These are phyloP conservation scores for Stegodyphus dumicola DNA, from an alignment of 1,140 invertebrate genomes.

Conservation along the genomic window DNA sequence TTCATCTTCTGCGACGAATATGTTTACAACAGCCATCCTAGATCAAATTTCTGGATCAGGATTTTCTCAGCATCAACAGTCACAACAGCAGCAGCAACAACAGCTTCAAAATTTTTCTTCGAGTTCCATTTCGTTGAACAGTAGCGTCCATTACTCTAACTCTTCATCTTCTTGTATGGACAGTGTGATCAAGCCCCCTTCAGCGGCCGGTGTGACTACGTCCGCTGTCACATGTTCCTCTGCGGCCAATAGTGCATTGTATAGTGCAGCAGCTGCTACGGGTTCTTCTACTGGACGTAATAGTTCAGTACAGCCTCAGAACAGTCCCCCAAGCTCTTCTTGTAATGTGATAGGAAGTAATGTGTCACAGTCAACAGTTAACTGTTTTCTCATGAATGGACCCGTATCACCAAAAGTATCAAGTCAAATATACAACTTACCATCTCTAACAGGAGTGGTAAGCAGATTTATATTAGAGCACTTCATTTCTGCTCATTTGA, in stretches of 20 bases:
- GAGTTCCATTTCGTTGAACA: constrained; percentile 65
- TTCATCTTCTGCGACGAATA: constrained; percentile 20
- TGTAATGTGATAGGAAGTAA: constrained; percentile 55
- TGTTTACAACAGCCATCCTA: constrained; percentile 53
- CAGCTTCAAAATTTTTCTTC: constrained; percentile 49
- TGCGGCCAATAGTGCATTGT: constrained; percentile 35
- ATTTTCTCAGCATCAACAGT: constrained; percentile 53
- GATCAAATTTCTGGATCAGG: constrained; percentile 47
- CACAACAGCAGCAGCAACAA: constrained; percentile 45
- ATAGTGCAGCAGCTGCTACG: constrained; percentile 56
- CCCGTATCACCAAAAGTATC: constrained; percentile 58
- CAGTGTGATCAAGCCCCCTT: constrained; percentile 57
- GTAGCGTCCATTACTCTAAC: constrained; percentile 44
- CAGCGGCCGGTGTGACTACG: constrained; percentile 4
- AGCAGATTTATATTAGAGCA: neutral
- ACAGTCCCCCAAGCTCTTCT: constrained; percentile 30
- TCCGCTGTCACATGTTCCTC: constrained; percentile 49
- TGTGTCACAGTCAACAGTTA: constrained; percentile 40
- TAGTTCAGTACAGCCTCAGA: constrained; percentile 24
- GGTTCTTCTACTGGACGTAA: constrained; percentile 4
- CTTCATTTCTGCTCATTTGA: no score
- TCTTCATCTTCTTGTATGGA: constrained; percentile 50
- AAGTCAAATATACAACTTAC: constrained; percentile 56
- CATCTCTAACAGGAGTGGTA: constrained; percentile 47
- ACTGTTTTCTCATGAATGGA: constrained; percentile 65